These are phyloP conservation scores for Ceuthmochares aereus DNA, from an alignment of 2,113 vertebrate genomes.

Conservation along the genomic window DNA sequence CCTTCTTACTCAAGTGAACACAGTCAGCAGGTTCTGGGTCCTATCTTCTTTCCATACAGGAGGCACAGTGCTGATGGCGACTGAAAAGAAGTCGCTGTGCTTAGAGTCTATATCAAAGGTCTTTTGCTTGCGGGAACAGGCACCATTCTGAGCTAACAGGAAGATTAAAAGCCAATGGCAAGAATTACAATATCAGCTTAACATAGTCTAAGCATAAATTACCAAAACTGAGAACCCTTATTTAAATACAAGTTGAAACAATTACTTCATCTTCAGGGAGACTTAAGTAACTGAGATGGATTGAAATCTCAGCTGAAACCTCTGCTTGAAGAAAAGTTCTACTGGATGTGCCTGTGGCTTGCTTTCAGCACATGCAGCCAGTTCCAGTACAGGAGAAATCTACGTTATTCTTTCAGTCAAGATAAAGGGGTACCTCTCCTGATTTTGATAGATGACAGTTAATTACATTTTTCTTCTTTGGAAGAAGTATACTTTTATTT, in stretches of 20 bases:
- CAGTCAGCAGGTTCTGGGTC: not conserved
- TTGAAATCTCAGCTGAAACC: not conserved
- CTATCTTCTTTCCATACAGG: not conserved
- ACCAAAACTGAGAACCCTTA: not conserved
- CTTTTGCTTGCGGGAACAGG: not conserved
- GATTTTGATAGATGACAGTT: conserved; percentile 30
- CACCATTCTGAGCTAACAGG: not conserved
- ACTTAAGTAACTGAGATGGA: not conserved
- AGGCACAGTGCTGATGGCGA: not conserved
- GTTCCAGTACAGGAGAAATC: not conserved
- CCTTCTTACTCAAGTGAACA: not conserved
- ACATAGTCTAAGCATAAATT: not conserved
- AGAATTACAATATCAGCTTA: not conserved
- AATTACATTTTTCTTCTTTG: conserved; percentile 52
- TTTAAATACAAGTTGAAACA: conserved; percentile 25
- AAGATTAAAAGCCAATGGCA: not conserved
- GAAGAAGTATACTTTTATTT: conserved; percentile 19
- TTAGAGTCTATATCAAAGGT: not conserved
- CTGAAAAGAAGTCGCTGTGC: not conserved
- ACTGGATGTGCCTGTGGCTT: not conserved
- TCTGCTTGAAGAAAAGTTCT: not conserved
- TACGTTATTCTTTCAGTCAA: not conserved
- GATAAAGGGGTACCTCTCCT: not conserved
- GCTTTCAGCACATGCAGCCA: not conserved
- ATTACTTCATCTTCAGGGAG: not conserved